A percentile compares a stretch with the other conserved stretches of the same genome.
phyloP scores from a whole-genome alignment of 2,113 vertebrate species.

The Ivindomyrus marchei region DNA sequence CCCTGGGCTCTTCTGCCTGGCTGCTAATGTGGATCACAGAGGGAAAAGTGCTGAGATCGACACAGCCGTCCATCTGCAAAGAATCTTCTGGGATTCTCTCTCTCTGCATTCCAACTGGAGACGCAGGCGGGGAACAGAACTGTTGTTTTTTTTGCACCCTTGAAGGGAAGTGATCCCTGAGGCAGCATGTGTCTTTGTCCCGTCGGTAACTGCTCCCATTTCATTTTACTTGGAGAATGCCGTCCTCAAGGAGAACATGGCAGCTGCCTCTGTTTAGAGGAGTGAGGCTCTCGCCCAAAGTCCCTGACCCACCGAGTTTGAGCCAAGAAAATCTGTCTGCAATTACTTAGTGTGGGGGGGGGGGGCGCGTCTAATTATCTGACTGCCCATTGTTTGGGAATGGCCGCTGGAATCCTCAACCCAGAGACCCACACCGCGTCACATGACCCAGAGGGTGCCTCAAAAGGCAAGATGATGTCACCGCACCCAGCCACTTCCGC shows the following conservation, averaged over 20 bases:
- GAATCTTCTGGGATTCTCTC: background rate
- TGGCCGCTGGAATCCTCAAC: background rate
- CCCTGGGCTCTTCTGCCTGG: background rate
- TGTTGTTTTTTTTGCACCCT: background rate
- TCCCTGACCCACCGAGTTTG: background rate
- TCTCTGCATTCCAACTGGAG: background rate
- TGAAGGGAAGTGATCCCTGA: background rate
- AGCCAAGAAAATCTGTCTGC: background rate
- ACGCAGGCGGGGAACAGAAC: background rate
- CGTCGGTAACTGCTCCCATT: background rate
- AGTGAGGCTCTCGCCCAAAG: background rate
- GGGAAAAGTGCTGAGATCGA: background rate
- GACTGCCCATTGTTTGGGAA: background rate
- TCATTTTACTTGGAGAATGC: background rate
- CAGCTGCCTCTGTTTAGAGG: background rate
- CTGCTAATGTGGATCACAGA: slow-evolving; percentile 12
- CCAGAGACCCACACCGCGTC: background rate
- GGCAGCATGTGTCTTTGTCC: background rate
- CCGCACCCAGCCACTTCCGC: background rate
- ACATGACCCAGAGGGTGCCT: background rate
- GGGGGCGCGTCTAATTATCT: background rate
- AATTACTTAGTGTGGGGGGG: background rate
- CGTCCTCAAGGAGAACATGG: background rate
- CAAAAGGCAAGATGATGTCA: background rate
- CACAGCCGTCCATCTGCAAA: background rate